Base-by-base conservation (phyloP, 2,888 invertebrate genomes). In the Aphrophora alni region DNA sequence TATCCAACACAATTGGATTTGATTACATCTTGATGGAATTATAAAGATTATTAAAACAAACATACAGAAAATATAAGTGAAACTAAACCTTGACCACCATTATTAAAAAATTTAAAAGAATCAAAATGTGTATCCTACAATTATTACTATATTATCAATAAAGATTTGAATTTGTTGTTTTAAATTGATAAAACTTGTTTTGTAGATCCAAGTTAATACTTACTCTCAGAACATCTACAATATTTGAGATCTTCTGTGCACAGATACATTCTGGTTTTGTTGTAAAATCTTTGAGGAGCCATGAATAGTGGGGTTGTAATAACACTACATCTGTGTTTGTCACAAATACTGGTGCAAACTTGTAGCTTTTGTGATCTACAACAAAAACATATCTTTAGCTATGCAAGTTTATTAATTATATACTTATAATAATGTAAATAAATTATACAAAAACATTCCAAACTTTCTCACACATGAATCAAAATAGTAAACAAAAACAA, bases 281-380 rank as follows among this genome's bases (percentile, higher is more conserved):
- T 8, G 44, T 44, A 1, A 17, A 2, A 44, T 44, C 44, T 44
- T 44, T n/a, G 8, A 82, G 80, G 71, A 80, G 81, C 83, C 83
- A 83, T 59, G 81, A 72, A 71, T 83, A 82, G 72, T 44, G 17
- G 2, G 44, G 44, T 44, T 14, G 3, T 12, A 44, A 17, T 12
- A 44, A 17, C 17, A 44, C 44, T 44, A 44, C 44, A 44, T 44
- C 44, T 44, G 44, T 44, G 44, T 44, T 44, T 10, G 44, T 44
- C 7, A 44, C 44, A 44, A 44, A 44, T 44, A 44, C 44, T 44
- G 44, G 44, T 44, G 44, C 44, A 44, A 44, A 44, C 17, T 44
- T 44, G 44, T 44, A 44, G 2, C 17, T 44, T 12, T 2, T 2
- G 2, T 8, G 12, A 44, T 44, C 44, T 44, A 44, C 14, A 44